Evolutionary conservation across 1,140 invertebrate species (phyloP).

Genomic region (Drosophila serrata): DNA sequence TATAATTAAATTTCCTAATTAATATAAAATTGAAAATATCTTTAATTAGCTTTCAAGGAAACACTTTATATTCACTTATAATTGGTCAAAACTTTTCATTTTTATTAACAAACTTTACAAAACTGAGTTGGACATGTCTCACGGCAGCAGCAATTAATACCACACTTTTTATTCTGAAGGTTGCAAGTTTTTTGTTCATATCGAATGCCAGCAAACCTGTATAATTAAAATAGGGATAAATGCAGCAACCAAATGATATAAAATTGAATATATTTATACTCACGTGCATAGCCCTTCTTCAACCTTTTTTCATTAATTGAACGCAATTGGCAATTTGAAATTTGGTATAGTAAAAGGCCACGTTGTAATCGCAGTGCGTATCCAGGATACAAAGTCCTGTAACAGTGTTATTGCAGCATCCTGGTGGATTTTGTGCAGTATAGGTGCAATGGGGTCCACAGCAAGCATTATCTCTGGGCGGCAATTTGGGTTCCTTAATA

Average conservation of each 20-base stretch:
- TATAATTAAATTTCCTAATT: not conserved
- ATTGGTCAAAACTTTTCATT: not conserved
- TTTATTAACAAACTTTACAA: conserved; percentile 32
- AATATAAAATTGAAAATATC: not conserved
- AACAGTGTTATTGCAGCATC: not conserved
- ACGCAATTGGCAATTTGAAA: not conserved
- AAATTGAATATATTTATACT: conserved; percentile 1
- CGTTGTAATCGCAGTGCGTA: conserved; percentile 10
- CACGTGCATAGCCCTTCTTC: not conserved
- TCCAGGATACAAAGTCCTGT: conserved; percentile 14
- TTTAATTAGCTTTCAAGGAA: not conserved
- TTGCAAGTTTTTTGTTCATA: not conserved
- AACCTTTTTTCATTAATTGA: not conserved
- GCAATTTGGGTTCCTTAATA: conserved; percentile 13
- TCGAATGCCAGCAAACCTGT: conserved; percentile 14
- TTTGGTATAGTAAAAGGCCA: not conserved
- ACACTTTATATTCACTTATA: no score
- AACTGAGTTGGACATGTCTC: conserved; percentile 30
- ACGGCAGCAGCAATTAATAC: conserved; percentile 44
- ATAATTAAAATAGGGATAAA: not conserved
- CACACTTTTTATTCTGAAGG: conserved; percentile 11
- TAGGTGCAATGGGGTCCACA: conserved; percentile 25
- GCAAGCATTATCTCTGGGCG: conserved; percentile 35
- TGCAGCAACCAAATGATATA: no score
- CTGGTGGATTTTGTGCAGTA: not conserved